These are phyloP conservation scores for Myocastor coypus DNA, from an alignment of 2,113 vertebrate genomes.

Conservation along the genomic window DNA sequence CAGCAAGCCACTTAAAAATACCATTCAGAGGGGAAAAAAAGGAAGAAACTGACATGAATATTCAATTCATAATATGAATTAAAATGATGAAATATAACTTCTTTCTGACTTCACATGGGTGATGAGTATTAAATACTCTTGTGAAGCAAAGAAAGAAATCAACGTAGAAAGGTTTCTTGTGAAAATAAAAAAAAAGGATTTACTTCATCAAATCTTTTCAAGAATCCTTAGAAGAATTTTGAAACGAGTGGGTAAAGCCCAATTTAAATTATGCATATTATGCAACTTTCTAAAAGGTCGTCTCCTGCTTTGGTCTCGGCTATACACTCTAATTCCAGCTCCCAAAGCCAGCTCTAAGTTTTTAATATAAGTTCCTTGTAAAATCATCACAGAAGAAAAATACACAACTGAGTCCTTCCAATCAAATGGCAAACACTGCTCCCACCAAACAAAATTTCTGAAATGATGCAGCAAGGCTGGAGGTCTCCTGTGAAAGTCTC, in stretches of 20 bases:
- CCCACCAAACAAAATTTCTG: slow-evolving; percentile 49
- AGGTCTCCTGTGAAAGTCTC: slow-evolving; percentile 41
- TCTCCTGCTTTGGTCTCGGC: not conserved
- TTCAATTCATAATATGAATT: slow-evolving; percentile 60
- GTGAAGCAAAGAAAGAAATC: slow-evolving; percentile 48
- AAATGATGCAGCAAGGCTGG: not conserved
- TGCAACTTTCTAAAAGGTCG: slow-evolving; percentile 40
- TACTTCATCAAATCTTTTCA: slow-evolving; percentile 57
- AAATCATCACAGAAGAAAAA: slow-evolving; percentile 59
- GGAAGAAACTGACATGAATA: slow-evolving; percentile 58
- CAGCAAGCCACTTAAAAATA: slow-evolving; percentile 49
- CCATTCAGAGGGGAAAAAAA: not conserved
- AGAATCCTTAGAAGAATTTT: slow-evolving; percentile 60
- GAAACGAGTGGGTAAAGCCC: slow-evolving; percentile 61
- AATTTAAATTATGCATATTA: slow-evolving; percentile 56
- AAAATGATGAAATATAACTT: slow-evolving; percentile 65
- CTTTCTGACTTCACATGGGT: not conserved
- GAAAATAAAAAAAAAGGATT: slow-evolving; percentile 56
- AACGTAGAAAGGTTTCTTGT: slow-evolving; percentile 6
- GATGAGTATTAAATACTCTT: slow-evolving; percentile 50
- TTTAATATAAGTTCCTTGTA: not conserved
- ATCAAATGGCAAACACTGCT: slow-evolving; percentile 5
- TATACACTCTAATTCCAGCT: slow-evolving; percentile 34
- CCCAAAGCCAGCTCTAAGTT: slow-evolving; percentile 40
- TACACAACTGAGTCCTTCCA: slow-evolving; percentile 12